Percentiles rank a stretch among this genome's conserved stretches.
phyloP scores from a whole-genome alignment of 2,797 vertebrate genomes.

The Centroberyx gerrardi region DNA sequence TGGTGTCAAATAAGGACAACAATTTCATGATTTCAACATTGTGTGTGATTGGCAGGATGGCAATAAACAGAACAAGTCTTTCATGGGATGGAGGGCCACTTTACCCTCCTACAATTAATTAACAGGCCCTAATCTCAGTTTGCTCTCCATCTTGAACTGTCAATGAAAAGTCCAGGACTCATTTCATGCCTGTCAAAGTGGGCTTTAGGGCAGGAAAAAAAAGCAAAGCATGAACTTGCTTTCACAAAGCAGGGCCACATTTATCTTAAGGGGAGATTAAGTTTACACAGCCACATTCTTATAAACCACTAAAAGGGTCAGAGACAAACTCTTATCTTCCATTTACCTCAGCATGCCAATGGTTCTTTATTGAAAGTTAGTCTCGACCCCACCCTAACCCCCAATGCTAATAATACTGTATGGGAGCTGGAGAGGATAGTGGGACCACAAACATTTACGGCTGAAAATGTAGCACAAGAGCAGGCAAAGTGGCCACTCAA shows the following conservation, averaged over 20 bases:
- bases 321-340: slow-evolving; percentile 78
- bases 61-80: slow-evolving; percentile 63
- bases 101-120: slow-evolving; percentile 81
- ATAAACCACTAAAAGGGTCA: slow-evolving; percentile 76
- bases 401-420: slow-evolving; percentile 77
- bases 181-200: slow-evolving; percentile 78
- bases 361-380: slow-evolving; percentile 78
- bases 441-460: slow-evolving; percentile 80
- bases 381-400: slow-evolving; percentile 59
- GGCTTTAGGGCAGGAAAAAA: slow-evolving; percentile 67
- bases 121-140: slow-evolving; percentile 81
- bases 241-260: slow-evolving; percentile 72
- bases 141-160: slow-evolving; percentile 81
- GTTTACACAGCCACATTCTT: slow-evolving; percentile 78
- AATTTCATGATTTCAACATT: slow-evolving; percentile 28
- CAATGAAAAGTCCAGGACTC: slow-evolving; percentile 78
- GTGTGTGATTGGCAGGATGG: slow-evolving; percentile 54
- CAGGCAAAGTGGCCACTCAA: slow-evolving; percentile 79
- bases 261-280: slow-evolving; percentile 81
- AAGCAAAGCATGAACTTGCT: slow-evolving; percentile 72
- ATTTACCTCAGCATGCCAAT: slow-evolving; percentile 77
- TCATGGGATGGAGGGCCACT: slow-evolving; percentile 49
- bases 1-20: slow-evolving; percentile 2
- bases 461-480: slow-evolving; percentile 79
- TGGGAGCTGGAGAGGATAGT: slow-evolving; percentile 72